phyloP scores from a whole-genome alignment of 2,888 invertebrate species.

The Charanyca ferruginea region DNA sequence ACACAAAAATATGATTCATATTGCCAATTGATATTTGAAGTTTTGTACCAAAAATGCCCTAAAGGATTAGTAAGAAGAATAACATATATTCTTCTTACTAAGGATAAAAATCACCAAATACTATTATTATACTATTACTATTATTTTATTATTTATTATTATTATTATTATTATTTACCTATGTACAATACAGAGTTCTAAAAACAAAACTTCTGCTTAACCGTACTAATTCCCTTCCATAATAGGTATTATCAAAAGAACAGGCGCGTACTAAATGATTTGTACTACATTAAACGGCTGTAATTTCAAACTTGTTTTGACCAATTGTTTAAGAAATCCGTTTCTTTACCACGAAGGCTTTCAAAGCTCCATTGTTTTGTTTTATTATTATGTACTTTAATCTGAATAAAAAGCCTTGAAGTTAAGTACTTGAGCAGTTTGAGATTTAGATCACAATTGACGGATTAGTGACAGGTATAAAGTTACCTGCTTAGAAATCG shows the following conservation, averaged over 20 bases:
- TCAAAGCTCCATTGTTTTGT: slow-evolving; percentile 76
- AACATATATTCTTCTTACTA: too few relatives aligned
- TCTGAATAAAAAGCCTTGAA: slow-evolving; percentile 33
- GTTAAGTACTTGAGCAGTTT: slow-evolving; percentile 16
- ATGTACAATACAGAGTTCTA: neutral
- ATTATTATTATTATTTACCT: too few relatives aligned
- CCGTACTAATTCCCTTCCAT: slow-evolving; percentile 28
- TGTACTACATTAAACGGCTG: slow-evolving; percentile 57
- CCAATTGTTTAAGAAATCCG: slow-evolving; percentile 71
- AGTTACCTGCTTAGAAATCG: neutral
- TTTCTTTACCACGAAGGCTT: slow-evolving; percentile 67
- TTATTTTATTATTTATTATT: too few relatives aligned
- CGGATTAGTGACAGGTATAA: slow-evolving; percentile 13
- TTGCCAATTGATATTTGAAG: neutral
- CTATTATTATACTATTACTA: too few relatives aligned
- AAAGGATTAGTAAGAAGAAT: too few relatives aligned
- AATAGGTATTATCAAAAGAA: slow-evolving; percentile 52
- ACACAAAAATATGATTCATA: neutral
- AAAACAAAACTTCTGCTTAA: slow-evolving; percentile 32
- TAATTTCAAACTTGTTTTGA: slow-evolving; percentile 74
- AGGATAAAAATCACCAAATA: neutral
- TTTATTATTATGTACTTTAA: slow-evolving; percentile 49
- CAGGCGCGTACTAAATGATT: slow-evolving; percentile 40
- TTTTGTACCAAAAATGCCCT: neutral
- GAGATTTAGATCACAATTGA: slow-evolving; percentile 18